These are phyloP conservation scores for Drosophila ficusphila DNA, from an alignment of 1,140 invertebrate species.

Conservation along the genomic window DNA sequence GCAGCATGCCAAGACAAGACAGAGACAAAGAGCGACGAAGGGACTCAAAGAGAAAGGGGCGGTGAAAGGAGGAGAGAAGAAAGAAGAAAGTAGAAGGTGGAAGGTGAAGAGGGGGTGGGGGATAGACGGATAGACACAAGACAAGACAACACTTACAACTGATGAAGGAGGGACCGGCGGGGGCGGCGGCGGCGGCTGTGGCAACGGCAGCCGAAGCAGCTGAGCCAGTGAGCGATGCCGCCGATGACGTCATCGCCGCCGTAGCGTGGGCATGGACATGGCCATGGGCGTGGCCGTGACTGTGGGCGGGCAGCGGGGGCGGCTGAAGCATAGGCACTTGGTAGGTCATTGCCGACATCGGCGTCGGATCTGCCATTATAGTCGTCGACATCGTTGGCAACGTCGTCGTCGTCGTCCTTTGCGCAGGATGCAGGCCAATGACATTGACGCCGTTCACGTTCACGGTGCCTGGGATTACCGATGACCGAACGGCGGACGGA, in stretches of 20 bases:
- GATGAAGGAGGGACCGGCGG: conserved; percentile 65
- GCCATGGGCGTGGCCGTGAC: conserved; percentile 29
- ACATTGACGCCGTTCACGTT: conserved; percentile 89
- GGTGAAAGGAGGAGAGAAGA: neutral
- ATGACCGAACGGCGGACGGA: conserved; percentile 32
- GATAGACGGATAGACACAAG: conserved; percentile 20
- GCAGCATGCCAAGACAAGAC: conserved; percentile 49
- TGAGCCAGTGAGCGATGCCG: conserved; percentile 42
- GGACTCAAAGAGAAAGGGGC: neutral
- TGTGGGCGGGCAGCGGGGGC: conserved; percentile 3
- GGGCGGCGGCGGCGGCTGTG: conserved; percentile 36
- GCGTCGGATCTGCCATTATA: conserved; percentile 26
- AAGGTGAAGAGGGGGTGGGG: too few relatives aligned
- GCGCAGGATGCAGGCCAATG: conserved; percentile 87
- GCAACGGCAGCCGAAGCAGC: conserved; percentile 39
- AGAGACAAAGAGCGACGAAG: conserved; percentile 7
- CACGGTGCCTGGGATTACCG: conserved; percentile 84
- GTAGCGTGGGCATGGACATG: conserved; percentile 18
- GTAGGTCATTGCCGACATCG: conserved; percentile 48
- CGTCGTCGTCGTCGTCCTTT: conserved; percentile 24
- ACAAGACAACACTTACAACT: conserved; percentile 78
- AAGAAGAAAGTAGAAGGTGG: neutral
- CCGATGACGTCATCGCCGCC: conserved; percentile 36
- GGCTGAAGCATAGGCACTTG: conserved; percentile 49
- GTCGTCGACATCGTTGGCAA: neutral